Percentiles rank a stretch among this genome's conserved stretches.
Conservation (phyloP, 2,888 invertebrate genomes). For the Andricus quercusramuli region DNA sequence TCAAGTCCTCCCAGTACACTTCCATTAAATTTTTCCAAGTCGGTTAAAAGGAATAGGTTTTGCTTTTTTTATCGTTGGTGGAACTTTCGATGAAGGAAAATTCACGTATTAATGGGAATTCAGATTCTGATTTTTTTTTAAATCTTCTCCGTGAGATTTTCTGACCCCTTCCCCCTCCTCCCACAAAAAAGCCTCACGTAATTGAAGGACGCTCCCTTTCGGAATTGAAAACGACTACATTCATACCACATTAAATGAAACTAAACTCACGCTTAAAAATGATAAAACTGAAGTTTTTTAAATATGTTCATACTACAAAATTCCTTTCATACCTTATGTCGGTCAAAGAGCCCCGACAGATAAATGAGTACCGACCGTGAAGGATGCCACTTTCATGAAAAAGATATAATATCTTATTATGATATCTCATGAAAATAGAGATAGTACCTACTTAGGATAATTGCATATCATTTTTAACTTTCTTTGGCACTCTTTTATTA, state of each 20-base stretch:
- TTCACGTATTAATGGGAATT: too few relatives aligned
- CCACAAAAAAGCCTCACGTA: too few relatives aligned
- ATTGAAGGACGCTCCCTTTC: not conserved
- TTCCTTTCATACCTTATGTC: not conserved
- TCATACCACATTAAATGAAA: too few relatives aligned
- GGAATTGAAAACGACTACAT: too few relatives aligned
- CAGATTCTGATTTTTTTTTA: too few relatives aligned
- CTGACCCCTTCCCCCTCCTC: too few relatives aligned
- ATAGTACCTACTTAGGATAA: not conserved
- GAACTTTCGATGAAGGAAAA: too few relatives aligned
- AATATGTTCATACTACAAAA: not conserved
- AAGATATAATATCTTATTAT: not conserved
- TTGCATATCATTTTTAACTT: not conserved
- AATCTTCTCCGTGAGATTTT: too few relatives aligned
- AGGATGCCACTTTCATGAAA: conserved; percentile 9
- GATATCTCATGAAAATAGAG: not conserved
- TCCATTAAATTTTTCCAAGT: too few relatives aligned
- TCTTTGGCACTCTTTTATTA: not conserved
- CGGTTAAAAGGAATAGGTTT: too few relatives aligned
- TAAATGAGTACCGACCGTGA: not conserved
- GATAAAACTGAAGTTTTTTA: not conserved
- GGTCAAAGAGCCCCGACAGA: conserved; percentile 9
- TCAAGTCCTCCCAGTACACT: too few relatives aligned
- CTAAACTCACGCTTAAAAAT: not conserved
- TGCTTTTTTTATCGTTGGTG: too few relatives aligned